Base-by-base conservation (phyloP, 30 jellyfish, hydroid and myxozoan species). In the Hydractinia echinata region DNA sequence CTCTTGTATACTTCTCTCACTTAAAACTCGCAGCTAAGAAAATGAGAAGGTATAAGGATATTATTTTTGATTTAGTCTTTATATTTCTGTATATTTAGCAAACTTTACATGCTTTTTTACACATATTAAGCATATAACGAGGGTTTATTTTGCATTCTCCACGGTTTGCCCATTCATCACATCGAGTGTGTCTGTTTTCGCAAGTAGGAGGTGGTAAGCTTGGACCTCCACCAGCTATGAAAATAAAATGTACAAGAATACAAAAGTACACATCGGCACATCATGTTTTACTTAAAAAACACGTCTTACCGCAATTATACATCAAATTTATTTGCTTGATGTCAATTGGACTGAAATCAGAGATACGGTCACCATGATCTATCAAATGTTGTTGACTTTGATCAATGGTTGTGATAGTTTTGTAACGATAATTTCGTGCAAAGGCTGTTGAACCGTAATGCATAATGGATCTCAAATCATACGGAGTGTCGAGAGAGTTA, bases 271-370 rank as follows among this genome's bases (percentile, higher is more conserved):
- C 44, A 30, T 30, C 2, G 44, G 44, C 44, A 30, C 44, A 30
- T 30, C 44, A 30, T 30, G 44, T 30, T 30, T 30, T 30, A 30
- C 44, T 30, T 58, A 0, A 58, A 58, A 68, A 68, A 68, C 51
- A 68, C 50, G 51, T 20, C 62, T 15, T 74, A 74, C 83, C 48
- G 8, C 62, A 21, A 2, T 18, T n/a, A 74, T 74, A 74, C 83
- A 74, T 74, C 21, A 74, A 74, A 74, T 74, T 74, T n/a, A 74
- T 74, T 74, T 74, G 83, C 83, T 5, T 20, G 5, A 74, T 50
- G 21, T 74, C 83, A 44, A 21, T 49, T 49, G 62, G 69, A 5
- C 67, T 30, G 14, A 74, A 74, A 39, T 74, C 66, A 6, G 21
- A 4, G 5, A 74, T 5, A 18, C 66, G 50, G 21, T 74, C 83